A percentile compares a stretch with the other conserved stretches of the same genome.
Conservation (phyloP, 2,113 vertebrate genomes). For the Callocephalon fimbriatum region DNA sequence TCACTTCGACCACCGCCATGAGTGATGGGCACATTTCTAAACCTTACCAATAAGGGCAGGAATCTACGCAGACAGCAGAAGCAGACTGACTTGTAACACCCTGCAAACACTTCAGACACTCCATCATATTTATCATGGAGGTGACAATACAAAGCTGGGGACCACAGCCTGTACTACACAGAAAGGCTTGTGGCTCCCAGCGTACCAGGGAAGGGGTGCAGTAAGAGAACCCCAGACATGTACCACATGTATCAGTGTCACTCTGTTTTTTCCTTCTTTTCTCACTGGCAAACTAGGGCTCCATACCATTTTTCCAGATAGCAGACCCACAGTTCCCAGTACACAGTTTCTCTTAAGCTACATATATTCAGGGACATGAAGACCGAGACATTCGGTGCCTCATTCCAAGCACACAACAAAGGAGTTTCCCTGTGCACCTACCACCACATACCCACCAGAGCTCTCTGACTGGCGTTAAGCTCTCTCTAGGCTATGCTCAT, state of each 20-base stretch:
- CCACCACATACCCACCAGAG: neutral
- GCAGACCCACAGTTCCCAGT: neutral
- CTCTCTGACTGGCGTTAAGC: neutral
- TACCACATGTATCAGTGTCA: neutral
- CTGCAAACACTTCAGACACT: neutral
- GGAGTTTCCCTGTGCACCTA: too few species aligned
- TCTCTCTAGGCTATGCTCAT: neutral
- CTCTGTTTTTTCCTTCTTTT: neutral
- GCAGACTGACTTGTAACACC: neutral
- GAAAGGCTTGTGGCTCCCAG: neutral
- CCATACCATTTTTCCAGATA: neutral
- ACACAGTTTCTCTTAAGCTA: neutral
- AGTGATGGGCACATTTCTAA: neutral
- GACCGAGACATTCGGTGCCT: too few species aligned
- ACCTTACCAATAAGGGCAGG: neutral
- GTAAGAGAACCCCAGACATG: neutral
- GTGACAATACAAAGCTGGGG: neutral
- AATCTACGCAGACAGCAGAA: neutral
- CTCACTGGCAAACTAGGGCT: neutral
- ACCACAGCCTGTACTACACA: neutral
- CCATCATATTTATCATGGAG: neutral
- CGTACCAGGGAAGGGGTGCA: rapidly evolving
- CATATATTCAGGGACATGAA: rapidly evolving
- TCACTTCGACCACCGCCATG: rapidly evolving
- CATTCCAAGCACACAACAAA: neutral